phyloP scores from a whole-genome alignment of 2,797 vertebrate species.

The Avahi laniger region DNA sequence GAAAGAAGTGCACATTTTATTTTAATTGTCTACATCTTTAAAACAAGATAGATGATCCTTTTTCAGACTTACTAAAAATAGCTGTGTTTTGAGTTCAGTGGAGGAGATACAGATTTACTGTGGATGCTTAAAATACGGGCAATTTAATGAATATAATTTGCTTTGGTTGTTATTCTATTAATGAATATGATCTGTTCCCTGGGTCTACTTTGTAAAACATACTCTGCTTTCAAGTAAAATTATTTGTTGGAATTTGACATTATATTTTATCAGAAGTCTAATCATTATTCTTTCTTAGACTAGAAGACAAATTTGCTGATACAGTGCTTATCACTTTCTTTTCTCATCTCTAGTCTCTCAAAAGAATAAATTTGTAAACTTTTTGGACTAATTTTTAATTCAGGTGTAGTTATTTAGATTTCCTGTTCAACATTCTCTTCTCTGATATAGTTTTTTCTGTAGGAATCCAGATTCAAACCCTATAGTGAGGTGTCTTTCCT shows the following conservation, averaged over 20 bases:
- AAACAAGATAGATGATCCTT: constrained; percentile 41
- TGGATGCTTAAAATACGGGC: constrained; percentile 39
- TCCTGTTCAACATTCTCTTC: not conserved
- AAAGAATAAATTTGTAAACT: not conserved
- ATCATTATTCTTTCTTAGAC: not conserved
- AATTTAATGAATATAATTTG: constrained; percentile 49
- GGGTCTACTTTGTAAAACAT: constrained; percentile 1
- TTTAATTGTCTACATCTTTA: constrained; percentile 54
- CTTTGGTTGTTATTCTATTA: constrained; percentile 46
- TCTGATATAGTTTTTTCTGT: not conserved
- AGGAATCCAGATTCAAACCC: not conserved
- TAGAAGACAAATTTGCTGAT: not conserved
- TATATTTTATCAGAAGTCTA: not conserved
- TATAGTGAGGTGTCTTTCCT: not conserved
- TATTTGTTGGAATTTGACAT: constrained; percentile 22
- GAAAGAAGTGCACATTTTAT: constrained; percentile 28
- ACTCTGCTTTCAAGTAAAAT: constrained; percentile 38
- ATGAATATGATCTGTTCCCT: constrained; percentile 25
- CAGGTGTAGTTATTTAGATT: not conserved
- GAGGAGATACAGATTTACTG: constrained; percentile 39
- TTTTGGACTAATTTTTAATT: not conserved
- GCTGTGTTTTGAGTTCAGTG: constrained; percentile 38
- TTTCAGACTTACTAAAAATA: constrained; percentile 63
- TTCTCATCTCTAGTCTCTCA: not conserved
- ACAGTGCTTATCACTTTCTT: not conserved